These are phyloP conservation scores for Cerastoderma edule DNA, from an alignment of 2,888 invertebrate species.

Conservation along the genomic window DNA sequence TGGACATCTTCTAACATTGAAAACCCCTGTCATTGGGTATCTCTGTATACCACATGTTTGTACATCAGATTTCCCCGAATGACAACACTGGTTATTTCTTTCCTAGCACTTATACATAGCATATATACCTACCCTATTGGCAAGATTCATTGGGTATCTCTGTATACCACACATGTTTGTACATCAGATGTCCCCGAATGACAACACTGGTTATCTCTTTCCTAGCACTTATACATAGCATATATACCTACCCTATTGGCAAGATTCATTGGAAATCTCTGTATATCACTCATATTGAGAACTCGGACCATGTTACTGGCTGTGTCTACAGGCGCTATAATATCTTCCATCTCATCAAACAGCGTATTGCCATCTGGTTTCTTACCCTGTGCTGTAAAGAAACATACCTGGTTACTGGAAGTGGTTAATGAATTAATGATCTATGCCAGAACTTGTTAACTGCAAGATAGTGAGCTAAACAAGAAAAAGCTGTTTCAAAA, in stretches of 20 bases:
- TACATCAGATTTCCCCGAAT: too few species aligned
- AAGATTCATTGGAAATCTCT: not conserved
- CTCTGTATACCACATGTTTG: too few species aligned
- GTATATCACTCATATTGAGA: not conserved
- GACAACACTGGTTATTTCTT: not conserved
- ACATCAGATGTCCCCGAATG: too few species aligned
- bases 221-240: not conserved
- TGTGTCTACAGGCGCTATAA: not conserved
- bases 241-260: conserved; percentile 2
- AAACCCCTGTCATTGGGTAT: too few species aligned
- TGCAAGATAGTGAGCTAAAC: too few species aligned
- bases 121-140: conserved; percentile 1
- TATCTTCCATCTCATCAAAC: conserved; percentile 11
- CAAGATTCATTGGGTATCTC: too few species aligned
- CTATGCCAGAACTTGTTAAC: too few species aligned
- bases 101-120: not conserved
- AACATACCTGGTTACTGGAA: too few species aligned
- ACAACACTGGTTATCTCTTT: not conserved
- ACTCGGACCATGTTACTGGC: not conserved
- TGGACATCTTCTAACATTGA: too few species aligned
- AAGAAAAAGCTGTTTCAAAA: too few species aligned
- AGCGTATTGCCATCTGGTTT: conserved; percentile 4
- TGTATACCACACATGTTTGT: too few species aligned
- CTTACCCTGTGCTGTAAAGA: not conserved
- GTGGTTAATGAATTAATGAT: too few species aligned